A percentile compares a stretch with the other conserved stretches of the same genome.
Conservation (phyloP, 2,888 invertebrate species). For the Enchytraeus crypticus region DNA sequence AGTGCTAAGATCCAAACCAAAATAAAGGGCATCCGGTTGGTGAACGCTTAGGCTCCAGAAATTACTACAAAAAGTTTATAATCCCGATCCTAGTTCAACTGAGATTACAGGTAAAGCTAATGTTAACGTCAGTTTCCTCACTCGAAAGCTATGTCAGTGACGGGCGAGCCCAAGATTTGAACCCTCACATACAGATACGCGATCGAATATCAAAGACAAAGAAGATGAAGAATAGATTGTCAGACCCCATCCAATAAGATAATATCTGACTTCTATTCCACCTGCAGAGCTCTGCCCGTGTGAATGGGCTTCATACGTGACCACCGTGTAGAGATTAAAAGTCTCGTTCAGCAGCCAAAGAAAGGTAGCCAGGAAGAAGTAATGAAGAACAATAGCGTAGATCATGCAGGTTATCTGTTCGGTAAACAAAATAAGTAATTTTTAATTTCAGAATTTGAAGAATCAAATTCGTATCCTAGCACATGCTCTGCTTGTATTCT, state of each 20-base stretch:
- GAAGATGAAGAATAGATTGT: too few relatives aligned
- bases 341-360: slow-evolving; percentile 50
- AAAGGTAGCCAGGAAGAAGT: slow-evolving; percentile 45
- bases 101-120: too few relatives aligned
- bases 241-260: slow-evolving; percentile 49
- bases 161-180: too few relatives aligned
- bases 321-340: slow-evolving; percentile 48
- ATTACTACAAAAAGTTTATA: too few relatives aligned
- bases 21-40: too few relatives aligned
- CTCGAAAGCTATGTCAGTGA: too few relatives aligned
- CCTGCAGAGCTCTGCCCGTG: slow-evolving; percentile 39
- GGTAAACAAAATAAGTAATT: background rate
- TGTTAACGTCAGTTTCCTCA: too few relatives aligned
- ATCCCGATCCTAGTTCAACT: too few relatives aligned
- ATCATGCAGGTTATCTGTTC: slow-evolving; percentile 43
- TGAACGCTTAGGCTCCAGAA: too few relatives aligned
- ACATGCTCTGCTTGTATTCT: background rate
- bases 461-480: background rate
- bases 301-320: slow-evolving; percentile 48
- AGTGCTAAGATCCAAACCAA: background rate
- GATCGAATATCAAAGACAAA: background rate
- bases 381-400: slow-evolving; percentile 45
- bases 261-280: slow-evolving; percentile 43
- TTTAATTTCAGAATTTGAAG: too few relatives aligned
- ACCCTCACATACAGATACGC: too few relatives aligned